These are phyloP conservation scores for Acleris holmiana DNA, from an alignment of 2,888 invertebrate genomes.

Conservation along the genomic window DNA sequence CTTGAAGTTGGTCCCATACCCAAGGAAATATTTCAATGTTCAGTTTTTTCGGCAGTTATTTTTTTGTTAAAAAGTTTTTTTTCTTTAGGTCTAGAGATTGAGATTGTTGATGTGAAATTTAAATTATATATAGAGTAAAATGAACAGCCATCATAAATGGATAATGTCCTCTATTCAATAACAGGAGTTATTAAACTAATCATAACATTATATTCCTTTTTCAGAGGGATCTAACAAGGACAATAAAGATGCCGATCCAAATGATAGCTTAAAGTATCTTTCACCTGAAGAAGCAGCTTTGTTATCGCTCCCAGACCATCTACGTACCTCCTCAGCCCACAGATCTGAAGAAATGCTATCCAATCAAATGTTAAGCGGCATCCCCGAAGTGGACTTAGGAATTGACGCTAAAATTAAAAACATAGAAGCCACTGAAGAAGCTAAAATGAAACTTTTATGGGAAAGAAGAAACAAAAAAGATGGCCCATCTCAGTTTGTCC, in stretches of 20 bases:
- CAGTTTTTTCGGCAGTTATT: too few species aligned
- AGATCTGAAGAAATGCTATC: constrained; percentile 99
- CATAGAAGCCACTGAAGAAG: constrained; percentile 99
- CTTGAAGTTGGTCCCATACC: too few species aligned
- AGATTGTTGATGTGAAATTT: too few species aligned
- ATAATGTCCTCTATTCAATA: too few species aligned
- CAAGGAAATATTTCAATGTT: too few species aligned
- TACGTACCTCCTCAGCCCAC: constrained; percentile 93
- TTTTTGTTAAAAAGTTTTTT: too few species aligned
- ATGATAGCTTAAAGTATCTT: constrained; percentile 85
- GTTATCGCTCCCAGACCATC: constrained; percentile 94
- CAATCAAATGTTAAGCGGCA: constrained; percentile 99
- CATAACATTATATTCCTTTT: constrained; percentile 44
- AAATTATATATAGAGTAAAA: too few species aligned
- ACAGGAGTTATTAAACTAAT: too few species aligned
- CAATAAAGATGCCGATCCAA: constrained; percentile 71
- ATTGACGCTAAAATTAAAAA: constrained; percentile 99
- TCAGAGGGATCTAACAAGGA: constrained; percentile 69
- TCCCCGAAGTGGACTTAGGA: constrained; percentile 99
- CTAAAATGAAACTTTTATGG: constrained; percentile 95
- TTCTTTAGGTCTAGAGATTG: too few species aligned
- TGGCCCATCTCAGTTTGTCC: constrained; percentile 97
- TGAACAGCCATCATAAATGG: too few species aligned
- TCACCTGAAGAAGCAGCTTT: constrained; percentile 96
- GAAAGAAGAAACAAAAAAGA: constrained; percentile 96